Base-by-base conservation (phyloP, 2,888 invertebrate genomes). In the Amblyjoppa proteus region DNA sequence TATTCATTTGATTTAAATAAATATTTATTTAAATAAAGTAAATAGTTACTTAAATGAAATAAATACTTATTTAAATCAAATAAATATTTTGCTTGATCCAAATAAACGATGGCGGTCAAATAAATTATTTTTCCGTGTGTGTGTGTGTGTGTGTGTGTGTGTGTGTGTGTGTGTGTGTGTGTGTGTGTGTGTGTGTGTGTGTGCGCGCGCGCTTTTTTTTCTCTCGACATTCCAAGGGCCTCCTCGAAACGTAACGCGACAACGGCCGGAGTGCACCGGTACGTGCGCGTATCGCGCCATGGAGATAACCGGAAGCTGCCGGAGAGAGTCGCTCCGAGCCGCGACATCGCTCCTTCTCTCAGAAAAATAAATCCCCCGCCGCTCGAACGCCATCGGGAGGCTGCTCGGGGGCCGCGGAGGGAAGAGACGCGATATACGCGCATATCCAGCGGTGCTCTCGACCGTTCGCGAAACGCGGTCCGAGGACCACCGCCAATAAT, bases 321-420 rank as follows among this genome's bases (percentile, higher is more conserved):
- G 2, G 16, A 61, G 28, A 68, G 38, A 20, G 20, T 20, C 64
- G 28, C 34, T 58, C 61, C 51, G 76, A 78, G 34, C 68, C 81
- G 64, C 81, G 88, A 88, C 89, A 90, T 91, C 90, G 89, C 90
- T 91, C 89, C 76, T 84, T 66, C 89, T 89, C 88, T 83, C 87
- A 90, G 89, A 91, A 91, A 92, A 92, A 92, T 91, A 91, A 92
- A 92, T 91, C 89, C 89, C 82, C 75, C 76, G 20, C 41, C 20
- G 84, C 81, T 89, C 88, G 88, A 82, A 77, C 81, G 85, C 11
- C 11, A 87, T 87, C 80, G 85, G 70, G 85, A 83, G 73, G 53
- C 25, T 6, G 51, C 34, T 51, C 34, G 38, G 25, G 13, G 34
- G 38, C 1, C 2, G 45, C 45, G 16, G 45, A n/a, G 53, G 2